A percentile compares a stretch with the other conserved stretches of the same genome.
Conservation (phyloP, 2,113 vertebrate genomes). For the Psilopsiagon aymara region DNA sequence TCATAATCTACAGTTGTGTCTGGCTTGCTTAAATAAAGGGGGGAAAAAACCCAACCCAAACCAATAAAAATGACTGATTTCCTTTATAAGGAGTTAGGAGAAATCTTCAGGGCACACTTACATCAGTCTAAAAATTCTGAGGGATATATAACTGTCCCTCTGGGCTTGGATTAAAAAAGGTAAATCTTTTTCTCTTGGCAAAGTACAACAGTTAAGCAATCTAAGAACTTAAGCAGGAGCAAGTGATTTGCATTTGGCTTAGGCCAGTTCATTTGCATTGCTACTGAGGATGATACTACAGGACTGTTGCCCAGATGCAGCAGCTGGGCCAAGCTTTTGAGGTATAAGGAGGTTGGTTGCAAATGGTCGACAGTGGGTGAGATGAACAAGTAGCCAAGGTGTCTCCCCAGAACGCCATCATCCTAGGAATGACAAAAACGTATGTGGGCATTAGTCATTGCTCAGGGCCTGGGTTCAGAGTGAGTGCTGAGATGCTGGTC, state of each 20-base stretch:
- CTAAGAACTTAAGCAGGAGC: neutral
- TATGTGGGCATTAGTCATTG: neutral
- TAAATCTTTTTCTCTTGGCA: neutral
- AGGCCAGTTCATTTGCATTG: neutral
- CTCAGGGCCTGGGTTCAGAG: neutral
- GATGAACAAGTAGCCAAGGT: neutral
- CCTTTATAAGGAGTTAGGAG: neutral
- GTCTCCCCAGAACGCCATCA: neutral
- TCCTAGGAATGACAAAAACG: neutral
- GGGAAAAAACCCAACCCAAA: neutral
- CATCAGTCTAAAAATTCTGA: neutral
- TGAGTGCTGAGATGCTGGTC: neutral
- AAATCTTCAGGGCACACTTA: neutral
- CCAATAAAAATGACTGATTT: neutral
- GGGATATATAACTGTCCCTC: neutral
- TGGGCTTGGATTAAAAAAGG: neutral
- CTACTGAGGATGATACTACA: neutral
- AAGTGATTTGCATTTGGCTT: neutral
- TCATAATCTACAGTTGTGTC: neutral
- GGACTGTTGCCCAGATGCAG: neutral
- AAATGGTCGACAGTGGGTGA: neutral
- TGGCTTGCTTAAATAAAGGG: neutral
- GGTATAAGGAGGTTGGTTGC: neutral
- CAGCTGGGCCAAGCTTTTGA: neutral
- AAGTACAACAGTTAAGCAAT: neutral